These are phyloP conservation scores for Picathartes gymnocephalus DNA, from an alignment of 2,113 vertebrate species.

Conservation along the genomic window DNA sequence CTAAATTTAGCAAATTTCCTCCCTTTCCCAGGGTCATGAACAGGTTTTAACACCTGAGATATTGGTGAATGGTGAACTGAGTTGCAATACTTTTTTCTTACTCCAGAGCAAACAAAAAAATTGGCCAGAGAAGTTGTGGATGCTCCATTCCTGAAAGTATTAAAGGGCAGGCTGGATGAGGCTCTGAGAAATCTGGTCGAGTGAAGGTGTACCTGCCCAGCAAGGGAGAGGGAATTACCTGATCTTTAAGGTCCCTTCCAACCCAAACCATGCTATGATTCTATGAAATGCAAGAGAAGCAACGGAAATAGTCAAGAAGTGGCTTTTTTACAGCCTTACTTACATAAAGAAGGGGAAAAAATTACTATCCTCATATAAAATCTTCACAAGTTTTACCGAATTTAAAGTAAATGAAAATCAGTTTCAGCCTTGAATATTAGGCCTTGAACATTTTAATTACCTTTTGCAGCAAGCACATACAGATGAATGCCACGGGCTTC, in stretches of 20 bases:
- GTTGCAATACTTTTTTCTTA: neutral
- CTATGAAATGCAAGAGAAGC: neutral
- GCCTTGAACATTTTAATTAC: neutral
- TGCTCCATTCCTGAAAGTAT: neutral
- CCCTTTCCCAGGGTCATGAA: neutral
- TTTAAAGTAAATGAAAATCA: neutral
- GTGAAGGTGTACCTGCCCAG: neutral
- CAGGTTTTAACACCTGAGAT: neutral
- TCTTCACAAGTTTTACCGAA: neutral
- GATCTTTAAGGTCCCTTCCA: neutral
- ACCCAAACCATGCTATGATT: neutral
- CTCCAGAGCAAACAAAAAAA: neutral
- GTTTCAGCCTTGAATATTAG: neutral
- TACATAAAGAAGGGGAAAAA: accelerated
- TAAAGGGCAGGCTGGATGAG: neutral
- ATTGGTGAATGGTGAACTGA: neutral
- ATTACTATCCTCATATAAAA: neutral
- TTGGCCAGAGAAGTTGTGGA: neutral
- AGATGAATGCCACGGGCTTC: neutral
- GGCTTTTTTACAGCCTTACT: neutral
- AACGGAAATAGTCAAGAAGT: neutral
- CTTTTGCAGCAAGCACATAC: neutral
- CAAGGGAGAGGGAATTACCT: neutral
- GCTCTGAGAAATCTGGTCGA: neutral
- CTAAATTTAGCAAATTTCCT: neutral